These are phyloP conservation scores for Cotesia glomerata DNA, from an alignment of 1,140 invertebrate genomes.

Conservation along the genomic window DNA sequence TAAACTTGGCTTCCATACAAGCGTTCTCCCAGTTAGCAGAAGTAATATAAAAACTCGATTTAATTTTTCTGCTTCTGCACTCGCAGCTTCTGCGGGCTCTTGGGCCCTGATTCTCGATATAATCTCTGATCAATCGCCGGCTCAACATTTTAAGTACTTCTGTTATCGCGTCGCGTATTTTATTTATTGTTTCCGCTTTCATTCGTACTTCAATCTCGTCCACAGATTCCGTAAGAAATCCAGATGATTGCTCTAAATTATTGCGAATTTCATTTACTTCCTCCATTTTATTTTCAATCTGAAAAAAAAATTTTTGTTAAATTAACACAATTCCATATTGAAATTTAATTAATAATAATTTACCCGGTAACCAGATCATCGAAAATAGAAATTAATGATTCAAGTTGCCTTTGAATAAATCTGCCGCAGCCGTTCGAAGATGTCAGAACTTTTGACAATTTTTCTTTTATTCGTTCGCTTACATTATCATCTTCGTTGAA, in stretches of 20 bases:
- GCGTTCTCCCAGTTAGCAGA: conserved; percentile 67
- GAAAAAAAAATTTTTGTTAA: conserved; percentile 21
- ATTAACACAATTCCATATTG: not conserved
- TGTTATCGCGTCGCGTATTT: conserved; percentile 65
- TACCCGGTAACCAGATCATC: conserved; percentile 73
- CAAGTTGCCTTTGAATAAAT: conserved; percentile 79
- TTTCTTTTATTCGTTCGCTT: conserved; percentile 67
- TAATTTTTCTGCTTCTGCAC: conserved; percentile 76
- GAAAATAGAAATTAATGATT: conserved; percentile 76
- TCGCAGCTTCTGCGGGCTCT: conserved; percentile 73
- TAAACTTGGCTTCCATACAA: conserved; percentile 67
- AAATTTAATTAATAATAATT: not conserved
- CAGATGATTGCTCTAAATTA: conserved; percentile 21
- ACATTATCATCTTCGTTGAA: conserved; percentile 40
- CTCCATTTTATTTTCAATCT: conserved; percentile 51
- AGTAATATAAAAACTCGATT: conserved; percentile 66
- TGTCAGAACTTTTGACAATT: conserved; percentile 71
- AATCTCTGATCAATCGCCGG: conserved; percentile 70
- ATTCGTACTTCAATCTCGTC: conserved; percentile 40
- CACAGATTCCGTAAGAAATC: conserved; percentile 29
- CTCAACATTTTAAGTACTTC: conserved; percentile 69
- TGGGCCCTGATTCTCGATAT: conserved; percentile 70
- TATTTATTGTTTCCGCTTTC: conserved; percentile 67
- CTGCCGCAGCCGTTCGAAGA: conserved; percentile 71
- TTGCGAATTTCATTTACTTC: conserved; percentile 28